phyloP scores from a whole-genome alignment of 2,797 vertebrate genomes.

The Gymnothorax javanicus region DNA sequence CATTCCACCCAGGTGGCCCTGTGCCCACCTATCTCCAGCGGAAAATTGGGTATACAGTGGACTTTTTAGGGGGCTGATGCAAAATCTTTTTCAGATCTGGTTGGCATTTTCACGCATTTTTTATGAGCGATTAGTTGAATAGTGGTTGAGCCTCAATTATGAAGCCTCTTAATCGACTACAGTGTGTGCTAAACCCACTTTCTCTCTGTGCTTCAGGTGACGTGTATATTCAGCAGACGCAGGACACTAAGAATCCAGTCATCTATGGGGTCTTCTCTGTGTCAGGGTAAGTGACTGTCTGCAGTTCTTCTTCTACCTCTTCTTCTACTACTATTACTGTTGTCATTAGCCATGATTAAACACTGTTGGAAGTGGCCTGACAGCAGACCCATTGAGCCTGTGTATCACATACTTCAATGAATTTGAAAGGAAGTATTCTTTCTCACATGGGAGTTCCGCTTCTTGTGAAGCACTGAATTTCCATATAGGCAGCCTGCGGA shows the following conservation, averaged over 20 bases:
- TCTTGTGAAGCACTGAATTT: constrained; percentile 49
- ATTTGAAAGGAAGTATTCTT: constrained; percentile 45
- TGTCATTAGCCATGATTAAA: not conserved
- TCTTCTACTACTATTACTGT: not conserved
- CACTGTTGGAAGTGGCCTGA: not conserved
- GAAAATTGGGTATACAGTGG: constrained; percentile 25
- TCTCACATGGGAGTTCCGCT: constrained; percentile 46
- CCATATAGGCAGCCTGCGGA: constrained; percentile 54
- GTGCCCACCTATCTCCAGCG: constrained; percentile 26
- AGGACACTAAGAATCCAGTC: constrained; percentile 95
- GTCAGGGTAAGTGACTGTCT: constrained; percentile 82
- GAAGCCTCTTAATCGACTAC: not conserved
- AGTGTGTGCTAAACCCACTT: constrained; percentile 12
- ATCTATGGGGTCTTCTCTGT: constrained; percentile 97
- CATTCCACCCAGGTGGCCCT: too few relatives aligned
- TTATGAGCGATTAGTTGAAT: not conserved
- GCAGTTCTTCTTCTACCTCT: not conserved
- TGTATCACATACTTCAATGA: constrained; percentile 56
- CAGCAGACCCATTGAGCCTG: constrained; percentile 20
- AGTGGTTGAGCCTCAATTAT: not conserved
- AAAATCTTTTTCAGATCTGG: constrained; percentile 13
- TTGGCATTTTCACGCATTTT: not conserved
- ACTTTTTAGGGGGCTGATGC: not conserved
- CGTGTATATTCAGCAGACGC: constrained; percentile 95
- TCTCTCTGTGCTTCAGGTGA: constrained; percentile 79